Evolutionary conservation across 2,888 invertebrate species (phyloP), one percentile per base, ranked within the genome.

Genomic region (Spodoptera exigua): DNA sequence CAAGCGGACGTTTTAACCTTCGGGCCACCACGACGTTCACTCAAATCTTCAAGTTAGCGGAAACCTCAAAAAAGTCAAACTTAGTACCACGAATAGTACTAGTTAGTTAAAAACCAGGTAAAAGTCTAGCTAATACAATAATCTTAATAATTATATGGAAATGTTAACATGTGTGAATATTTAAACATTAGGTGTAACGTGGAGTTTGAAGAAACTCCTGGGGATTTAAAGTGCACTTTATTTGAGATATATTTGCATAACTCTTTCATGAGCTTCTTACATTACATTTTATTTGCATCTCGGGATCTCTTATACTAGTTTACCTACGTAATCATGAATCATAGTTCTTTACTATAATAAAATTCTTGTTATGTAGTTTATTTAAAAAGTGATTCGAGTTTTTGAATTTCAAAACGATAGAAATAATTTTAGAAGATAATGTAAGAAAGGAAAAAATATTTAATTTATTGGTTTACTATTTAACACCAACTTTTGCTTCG

Each of bases 221-320:
- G 43, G 51, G 49, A 61, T 70, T 48, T 55, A 47, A 61, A 70
- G 67, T 70, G 67, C 73, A 65, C 57, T 60, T 65, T 61, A 71
- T 70, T 60, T 51, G 37, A 66, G 39, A 40, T 21, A 21, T 45
- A 71, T 73, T 75, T 58, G 60, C 59, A 63, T 73, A 70, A 66
- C 60, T 55, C 39, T 46, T 66, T 47, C 36, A 46, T 71, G 54
- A 53, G 14, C 34, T 46, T 52, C 44, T 70, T 70, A 27, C 43
- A 46, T 59, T 46, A 59, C 46, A 59, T 40, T 37, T 14, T 32
- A 36, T 32, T 63, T 47, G 39, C 13, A 41, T 54, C 45, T 18
- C 14, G 17, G 13, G 12, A 45, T 53, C 32, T 39, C 9, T 12
- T 43, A 37, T 3, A 11, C 21, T 35, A 2, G 13, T 5, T 46